Evolutionary conservation across 2,797 vertebrate genomes (phyloP), one percentile per base, ranked within the genome.

Genomic region (Rhinella marina): DNA sequence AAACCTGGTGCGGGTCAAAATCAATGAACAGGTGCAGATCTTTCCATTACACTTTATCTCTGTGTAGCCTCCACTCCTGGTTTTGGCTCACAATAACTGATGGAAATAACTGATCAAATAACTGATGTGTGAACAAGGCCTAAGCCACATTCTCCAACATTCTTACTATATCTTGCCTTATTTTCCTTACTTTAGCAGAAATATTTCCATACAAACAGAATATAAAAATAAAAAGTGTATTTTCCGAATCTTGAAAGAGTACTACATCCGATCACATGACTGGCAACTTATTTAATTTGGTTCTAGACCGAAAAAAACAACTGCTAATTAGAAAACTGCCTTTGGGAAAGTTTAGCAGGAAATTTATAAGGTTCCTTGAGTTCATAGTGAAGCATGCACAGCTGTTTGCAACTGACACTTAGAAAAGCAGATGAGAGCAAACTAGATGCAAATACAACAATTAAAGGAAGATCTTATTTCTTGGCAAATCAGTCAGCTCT

Each of bases 401-500:
- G 88, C 88, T 89, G 88, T 87, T 86, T 54, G 62, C 59, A 56
- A 29, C 75, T 83, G 85, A 80, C 79, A 54, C 80, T 86, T 86
- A 84, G 54, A 79, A 86, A 86, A 86, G 73, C 80, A 89, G 85
- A 83, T 84, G 81, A 84, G 81, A 79, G 84, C 62, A 83, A 83
- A 86, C 73, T 70, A 78, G 64, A 86, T 86, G 88, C 85, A 79
- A 89, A 89, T 82, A 73, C 72, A 85, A 86, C 78, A 89, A 86
- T 89, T 86, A 84, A 83, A 86, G 84, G 52, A 78, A 82, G 80
- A 79, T 89, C 88, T 79, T 89, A 89, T 86, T 82, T 86, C 88
- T 86, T 72, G 79, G 79, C 80, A 89, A 89, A 89, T 86, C 81
- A 89, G 85, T 72, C 75, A 86, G 75, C 88, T 84, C 85, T 73